Evolutionary conservation across 2,888 invertebrate species (phyloP).

Genomic region (Julus scandinavius): DNA sequence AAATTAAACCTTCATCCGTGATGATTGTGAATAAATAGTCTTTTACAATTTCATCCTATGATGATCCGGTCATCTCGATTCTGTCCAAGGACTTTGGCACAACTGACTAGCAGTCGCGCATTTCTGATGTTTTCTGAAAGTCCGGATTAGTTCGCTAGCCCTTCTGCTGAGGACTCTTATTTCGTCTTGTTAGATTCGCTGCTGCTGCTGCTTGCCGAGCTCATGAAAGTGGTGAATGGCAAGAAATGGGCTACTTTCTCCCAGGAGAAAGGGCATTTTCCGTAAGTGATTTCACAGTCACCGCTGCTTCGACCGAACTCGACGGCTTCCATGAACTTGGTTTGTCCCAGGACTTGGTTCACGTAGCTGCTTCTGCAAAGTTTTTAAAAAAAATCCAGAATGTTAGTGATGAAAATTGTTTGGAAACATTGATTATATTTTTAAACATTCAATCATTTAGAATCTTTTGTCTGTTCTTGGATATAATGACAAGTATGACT

Average conservation of each 20-base stretch:
- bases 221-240: not conserved
- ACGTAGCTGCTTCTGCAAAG: constrained; percentile 55
- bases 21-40: not conserved
- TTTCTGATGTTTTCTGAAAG: no score
- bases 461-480: no score
- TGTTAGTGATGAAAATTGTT: constrained; percentile 23
- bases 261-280: constrained; percentile 56
- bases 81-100: no score
- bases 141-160: no score
- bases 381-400: not conserved
- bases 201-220: not conserved
- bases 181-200: constrained; percentile 2
- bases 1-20: constrained; percentile 13
- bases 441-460: no score
- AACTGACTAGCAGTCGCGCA: no score
- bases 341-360: constrained; percentile 48
- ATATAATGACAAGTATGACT: no score
- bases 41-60: not conserved
- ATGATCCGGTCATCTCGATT: not conserved
- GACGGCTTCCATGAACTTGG: constrained; percentile 53
- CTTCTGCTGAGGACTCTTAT: not conserved
- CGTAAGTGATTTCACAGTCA: constrained; percentile 53
- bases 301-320: constrained; percentile 48
- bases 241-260: constrained; percentile 54
- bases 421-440: not conserved